Percentiles rank a stretch among this genome's conserved stretches.
Conservation (phyloP, 2,888 invertebrate species). For the Lucinisca nassula region DNA sequence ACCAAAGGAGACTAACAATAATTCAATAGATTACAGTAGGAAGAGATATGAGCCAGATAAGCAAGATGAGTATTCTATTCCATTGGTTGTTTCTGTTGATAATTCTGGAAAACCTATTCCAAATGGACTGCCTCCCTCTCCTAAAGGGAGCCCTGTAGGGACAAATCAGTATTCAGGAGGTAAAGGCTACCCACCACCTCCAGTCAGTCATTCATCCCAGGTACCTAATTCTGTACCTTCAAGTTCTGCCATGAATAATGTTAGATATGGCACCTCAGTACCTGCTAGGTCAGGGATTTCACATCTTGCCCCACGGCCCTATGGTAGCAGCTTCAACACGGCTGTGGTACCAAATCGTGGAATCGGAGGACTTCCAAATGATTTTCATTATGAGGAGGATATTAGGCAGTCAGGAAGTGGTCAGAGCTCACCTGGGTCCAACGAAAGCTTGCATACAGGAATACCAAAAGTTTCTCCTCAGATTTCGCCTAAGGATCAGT, state of each 20-base stretch:
- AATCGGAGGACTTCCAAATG: slow-evolving; percentile 55
- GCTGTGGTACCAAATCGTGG: slow-evolving; percentile 68
- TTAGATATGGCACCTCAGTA: slow-evolving; percentile 48
- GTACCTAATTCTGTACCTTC: not conserved
- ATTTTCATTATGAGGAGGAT: slow-evolving; percentile 78
- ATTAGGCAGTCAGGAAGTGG: slow-evolving; percentile 85
- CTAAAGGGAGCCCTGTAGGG: slow-evolving; percentile 55
- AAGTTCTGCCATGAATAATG: slow-evolving; percentile 23
- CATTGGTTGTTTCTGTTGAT: slow-evolving; percentile 70
- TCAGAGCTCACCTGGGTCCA: slow-evolving; percentile 85
- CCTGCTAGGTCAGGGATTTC: slow-evolving; percentile 70
- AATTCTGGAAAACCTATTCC: slow-evolving; percentile 55
- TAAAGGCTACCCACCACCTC: slow-evolving; percentile 17
- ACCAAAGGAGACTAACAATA: slow-evolving; percentile 69
- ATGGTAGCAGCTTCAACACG: slow-evolving; percentile 81
- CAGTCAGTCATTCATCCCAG: not conserved
- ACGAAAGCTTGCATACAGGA: slow-evolving; percentile 77
- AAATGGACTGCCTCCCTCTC: slow-evolving; percentile 67
- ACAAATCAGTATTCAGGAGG: slow-evolving; percentile 22
- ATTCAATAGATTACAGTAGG: slow-evolving; percentile 52
- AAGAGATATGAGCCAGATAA: slow-evolving; percentile 54
- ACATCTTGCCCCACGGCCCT: slow-evolving; percentile 83
- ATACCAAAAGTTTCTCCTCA: slow-evolving; percentile 43
- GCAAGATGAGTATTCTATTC: slow-evolving; percentile 71
- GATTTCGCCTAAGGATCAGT: slow-evolving; percentile 6